These are phyloP conservation scores for Pteronotus mesoamericanus DNA, from an alignment of 2,797 vertebrate species.

Conservation along the genomic window DNA sequence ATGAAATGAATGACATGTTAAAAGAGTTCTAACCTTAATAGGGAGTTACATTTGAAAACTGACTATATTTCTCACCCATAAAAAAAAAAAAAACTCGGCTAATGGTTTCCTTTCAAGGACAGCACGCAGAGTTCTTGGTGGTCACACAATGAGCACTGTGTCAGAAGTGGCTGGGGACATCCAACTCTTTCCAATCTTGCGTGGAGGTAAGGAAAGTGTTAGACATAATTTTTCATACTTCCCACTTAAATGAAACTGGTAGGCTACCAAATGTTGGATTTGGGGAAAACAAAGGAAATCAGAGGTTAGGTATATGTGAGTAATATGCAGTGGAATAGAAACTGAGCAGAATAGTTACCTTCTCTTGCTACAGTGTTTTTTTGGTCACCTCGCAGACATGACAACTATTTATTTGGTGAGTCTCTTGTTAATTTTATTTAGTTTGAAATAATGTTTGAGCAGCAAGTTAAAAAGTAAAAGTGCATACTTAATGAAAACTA, in stretches of 20 bases:
- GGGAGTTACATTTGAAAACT: neutral
- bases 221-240: neutral
- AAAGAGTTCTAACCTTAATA: neutral
- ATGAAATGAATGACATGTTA: neutral
- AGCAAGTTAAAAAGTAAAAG: neutral
- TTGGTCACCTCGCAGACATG: neutral
- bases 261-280: neutral
- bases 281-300: neutral
- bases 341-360: neutral
- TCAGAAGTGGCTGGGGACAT: neutral
- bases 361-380: neutral
- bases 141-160: neutral
- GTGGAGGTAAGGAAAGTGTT: neutral
- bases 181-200: neutral
- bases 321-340: neutral
- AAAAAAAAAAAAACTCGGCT: neutral
- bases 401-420: neutral
- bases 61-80: neutral
- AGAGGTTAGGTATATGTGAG: neutral
- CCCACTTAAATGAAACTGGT: neutral
- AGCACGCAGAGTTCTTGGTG: neutral
- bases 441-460: neutral
- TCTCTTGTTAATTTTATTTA: neutral
- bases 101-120: neutral
- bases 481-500: neutral